Percentiles rank a stretch among this genome's conserved stretches.
Evolutionary conservation across 2,888 invertebrate species (phyloP).

Genomic region (Cremastinae sp.): DNA sequence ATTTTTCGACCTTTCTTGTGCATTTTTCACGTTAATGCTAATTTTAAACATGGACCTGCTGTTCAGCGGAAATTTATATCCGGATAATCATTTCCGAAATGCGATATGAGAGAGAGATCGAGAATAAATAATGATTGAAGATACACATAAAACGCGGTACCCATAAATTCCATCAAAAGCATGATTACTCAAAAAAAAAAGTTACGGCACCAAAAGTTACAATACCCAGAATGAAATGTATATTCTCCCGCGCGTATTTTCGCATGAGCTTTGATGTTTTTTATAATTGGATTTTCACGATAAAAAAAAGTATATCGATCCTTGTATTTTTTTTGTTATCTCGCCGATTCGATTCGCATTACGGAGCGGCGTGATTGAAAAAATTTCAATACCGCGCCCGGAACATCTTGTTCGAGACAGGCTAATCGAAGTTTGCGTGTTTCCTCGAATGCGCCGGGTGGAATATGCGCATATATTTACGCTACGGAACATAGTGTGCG

Average conservation of each 20-base stretch:
- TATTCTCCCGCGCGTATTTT: too few species aligned
- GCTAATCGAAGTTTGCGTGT: slow-evolving; percentile 45
- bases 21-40: slow-evolving; percentile 71
- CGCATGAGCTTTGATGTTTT: too few species aligned
- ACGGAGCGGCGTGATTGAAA: neutral
- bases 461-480: neutral
- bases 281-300: too few species aligned
- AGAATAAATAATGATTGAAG: neutral
- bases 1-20: neutral
- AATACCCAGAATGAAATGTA: too few species aligned
- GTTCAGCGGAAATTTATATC: slow-evolving; percentile 15
- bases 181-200: too few species aligned
- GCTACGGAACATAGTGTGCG: neutral
- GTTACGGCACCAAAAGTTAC: too few species aligned
- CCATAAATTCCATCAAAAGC: too few species aligned
- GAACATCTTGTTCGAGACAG: slow-evolving; percentile 35
- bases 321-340: neutral
- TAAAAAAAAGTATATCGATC: neutral
- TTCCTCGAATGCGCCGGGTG: slow-evolving; percentile 9
- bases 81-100: neutral
- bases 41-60: slow-evolving; percentile 73
- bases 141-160: too few species aligned
- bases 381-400: neutral
- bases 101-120: neutral
- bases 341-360: slow-evolving; percentile 2